These are phyloP conservation scores for Cantharis rustica DNA, from an alignment of 2,888 invertebrate genomes.

Conservation along the genomic window DNA sequence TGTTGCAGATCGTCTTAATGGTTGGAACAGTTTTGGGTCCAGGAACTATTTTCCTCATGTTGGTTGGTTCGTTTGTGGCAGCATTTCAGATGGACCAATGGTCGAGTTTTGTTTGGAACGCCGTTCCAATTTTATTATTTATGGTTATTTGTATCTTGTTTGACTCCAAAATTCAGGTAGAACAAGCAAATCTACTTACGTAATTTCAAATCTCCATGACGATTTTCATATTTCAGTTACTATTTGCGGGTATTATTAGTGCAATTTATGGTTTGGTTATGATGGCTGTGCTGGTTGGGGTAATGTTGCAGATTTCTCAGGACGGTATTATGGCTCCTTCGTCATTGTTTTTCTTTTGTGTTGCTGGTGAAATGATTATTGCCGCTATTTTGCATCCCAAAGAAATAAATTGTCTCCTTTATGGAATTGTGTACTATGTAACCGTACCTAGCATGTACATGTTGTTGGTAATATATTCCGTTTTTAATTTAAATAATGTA, in stretches of 20 bases:
- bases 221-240: conserved; percentile 59
- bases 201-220: neutral
- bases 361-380: conserved; percentile 69
- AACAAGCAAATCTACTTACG: neutral
- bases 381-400: conserved; percentile 77
- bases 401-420: conserved; percentile 76
- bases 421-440: conserved; percentile 81
- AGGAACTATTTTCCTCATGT: conserved; percentile 81
- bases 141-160: conserved; percentile 70
- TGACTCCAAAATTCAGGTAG: conserved; percentile 70
- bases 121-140: conserved; percentile 70
- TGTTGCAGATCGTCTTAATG: conserved; percentile 59
- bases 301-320: conserved; percentile 75
- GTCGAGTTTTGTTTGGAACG: conserved; percentile 68
- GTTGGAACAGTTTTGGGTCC: conserved; percentile 81
- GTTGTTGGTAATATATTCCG: conserved; percentile 86
- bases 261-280: conserved; percentile 81
- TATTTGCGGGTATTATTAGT: conserved; percentile 76
- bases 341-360: conserved; percentile 80
- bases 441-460: conserved; percentile 96
- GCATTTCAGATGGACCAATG: conserved; percentile 76
- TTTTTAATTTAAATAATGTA: conserved; percentile 92
- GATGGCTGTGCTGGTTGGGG: conserved; percentile 84
- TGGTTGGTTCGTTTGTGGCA: conserved; percentile 80
- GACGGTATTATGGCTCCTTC: conserved; percentile 84